Base-by-base conservation (phyloP, 2,888 invertebrate species). In the Malachius bipustulatus region DNA sequence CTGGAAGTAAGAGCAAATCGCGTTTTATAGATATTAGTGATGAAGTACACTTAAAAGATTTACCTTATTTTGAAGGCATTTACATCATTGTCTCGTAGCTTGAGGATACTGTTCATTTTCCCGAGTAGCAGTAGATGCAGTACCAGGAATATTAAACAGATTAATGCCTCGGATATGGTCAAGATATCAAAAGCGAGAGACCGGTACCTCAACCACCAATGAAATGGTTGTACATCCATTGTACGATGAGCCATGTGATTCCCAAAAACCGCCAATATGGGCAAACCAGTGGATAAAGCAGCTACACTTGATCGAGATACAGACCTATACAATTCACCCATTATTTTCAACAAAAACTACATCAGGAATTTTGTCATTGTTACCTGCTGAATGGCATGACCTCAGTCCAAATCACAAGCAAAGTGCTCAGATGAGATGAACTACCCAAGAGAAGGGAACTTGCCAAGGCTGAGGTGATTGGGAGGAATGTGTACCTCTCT, bases 401-500 rank as follows among this genome's bases (percentile, higher is more conserved):
- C n/a, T 19, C 24, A 19, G 24, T 19, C 24, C 24, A 19, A 19
- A 19, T 19, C 24, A 19, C 24, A 19, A 19, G 24, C 6, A 19
- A n/a, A 8, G 24, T 19, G n/a, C 24, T 19, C 6, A 19, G 24
- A 19, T 19, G 24, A 6, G 24, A 19, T n/a, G 24, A 19, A 19
- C 6, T 6, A 8, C 24, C 24, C n/a, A 19, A n/a, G 6, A 19
- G n/a, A 19, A 19, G 6, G 24, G 24, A 8, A 19, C 24, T 8
- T 8, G 24, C 24, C n/a, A 19, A 8, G n/a, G 24, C 24, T 19
- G 24, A 19, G n/a, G 24, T 19, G n/a, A 19, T 8, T 19, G 24
- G 6, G 6, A 19, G n/a, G n/a, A 19, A 19, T 6, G n/a, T n/a
- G n/a, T 19, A 6, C n/a, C n/a, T 19, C 6, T 19, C 6, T 19